phyloP scores from a whole-genome alignment of 2,888 invertebrate species.

The Phalera bucephala region DNA sequence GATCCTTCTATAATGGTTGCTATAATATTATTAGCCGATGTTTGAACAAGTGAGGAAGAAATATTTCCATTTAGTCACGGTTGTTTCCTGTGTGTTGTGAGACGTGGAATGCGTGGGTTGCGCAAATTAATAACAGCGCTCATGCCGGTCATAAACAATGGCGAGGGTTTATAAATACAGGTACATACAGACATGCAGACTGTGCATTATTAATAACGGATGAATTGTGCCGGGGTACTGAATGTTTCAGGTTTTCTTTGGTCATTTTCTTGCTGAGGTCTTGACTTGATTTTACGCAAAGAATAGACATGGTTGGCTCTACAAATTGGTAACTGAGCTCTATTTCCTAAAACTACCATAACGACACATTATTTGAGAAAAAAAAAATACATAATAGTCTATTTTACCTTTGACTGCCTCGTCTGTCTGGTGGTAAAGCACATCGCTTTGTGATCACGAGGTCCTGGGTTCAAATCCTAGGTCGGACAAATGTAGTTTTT shows the following conservation, averaged over 20 bases:
- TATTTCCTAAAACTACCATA: no score
- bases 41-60: conserved; percentile 59
- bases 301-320: no score
- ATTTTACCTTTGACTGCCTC: no score
- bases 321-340: no score
- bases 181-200: conserved; percentile 19
- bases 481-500: no score
- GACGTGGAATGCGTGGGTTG: conserved; percentile 46
- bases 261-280: no score
- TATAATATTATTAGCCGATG: conserved; percentile 41
- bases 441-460: no score
- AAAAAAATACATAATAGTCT: no score
- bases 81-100: conserved; percentile 45
- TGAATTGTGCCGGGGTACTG: not conserved
- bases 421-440: no score
- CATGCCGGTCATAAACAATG: conserved; percentile 46
- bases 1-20: conserved; percentile 26
- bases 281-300: no score
- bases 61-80: conserved; percentile 55
- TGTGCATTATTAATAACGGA: not conserved
- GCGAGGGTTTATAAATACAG: conserved; percentile 50
- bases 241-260: not conserved
- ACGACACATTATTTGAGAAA: no score
- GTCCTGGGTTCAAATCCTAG: no score
- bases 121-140: conserved; percentile 34